phyloP scores from a whole-genome alignment of 2,888 invertebrate species.

The Tenodera sinensis region DNA sequence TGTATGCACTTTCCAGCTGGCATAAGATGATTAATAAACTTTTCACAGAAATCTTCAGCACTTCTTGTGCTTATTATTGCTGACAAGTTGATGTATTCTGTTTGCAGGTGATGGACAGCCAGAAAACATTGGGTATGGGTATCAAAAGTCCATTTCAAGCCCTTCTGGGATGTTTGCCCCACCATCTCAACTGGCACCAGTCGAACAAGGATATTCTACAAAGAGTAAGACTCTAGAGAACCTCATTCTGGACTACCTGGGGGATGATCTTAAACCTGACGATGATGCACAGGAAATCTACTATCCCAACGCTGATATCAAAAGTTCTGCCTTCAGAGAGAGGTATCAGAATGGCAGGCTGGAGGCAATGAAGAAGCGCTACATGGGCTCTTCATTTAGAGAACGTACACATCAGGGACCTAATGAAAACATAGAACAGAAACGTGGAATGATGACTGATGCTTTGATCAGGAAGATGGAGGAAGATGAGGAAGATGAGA shows the following conservation, averaged over 20 bases:
- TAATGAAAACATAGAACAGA: slow-evolving; percentile 48
- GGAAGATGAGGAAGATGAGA: slow-evolving; percentile 38
- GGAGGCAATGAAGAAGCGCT: slow-evolving; percentile 43
- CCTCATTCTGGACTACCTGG: slow-evolving; percentile 33
- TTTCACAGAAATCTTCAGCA: too few species aligned
- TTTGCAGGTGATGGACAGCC: slow-evolving; percentile 44
- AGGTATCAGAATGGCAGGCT: slow-evolving; percentile 23
- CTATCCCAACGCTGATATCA: slow-evolving; percentile 21
- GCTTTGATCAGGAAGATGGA: slow-evolving; percentile 35
- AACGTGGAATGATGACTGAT: slow-evolving; percentile 41
- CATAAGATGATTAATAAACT: too few species aligned
- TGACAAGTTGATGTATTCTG: background rate
- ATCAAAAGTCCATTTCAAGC: slow-evolving; percentile 40
- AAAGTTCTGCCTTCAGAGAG: slow-evolving; percentile 38
- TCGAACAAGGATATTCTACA: slow-evolving; percentile 24
- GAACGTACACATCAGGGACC: slow-evolving; percentile 42
- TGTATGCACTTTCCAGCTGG: too few species aligned
- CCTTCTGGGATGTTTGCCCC: background rate
- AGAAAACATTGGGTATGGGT: slow-evolving; percentile 46
- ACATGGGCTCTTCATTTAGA: slow-evolving; percentile 49
- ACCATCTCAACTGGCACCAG: slow-evolving; percentile 27
- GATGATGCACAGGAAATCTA: slow-evolving; percentile 3
- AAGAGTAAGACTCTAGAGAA: slow-evolving; percentile 32
- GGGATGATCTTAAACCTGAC: slow-evolving; percentile 19
- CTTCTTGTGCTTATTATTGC: background rate